phyloP scores from a whole-genome alignment of 2,113 vertebrate species.

The Isurus oxyrinchus region DNA sequence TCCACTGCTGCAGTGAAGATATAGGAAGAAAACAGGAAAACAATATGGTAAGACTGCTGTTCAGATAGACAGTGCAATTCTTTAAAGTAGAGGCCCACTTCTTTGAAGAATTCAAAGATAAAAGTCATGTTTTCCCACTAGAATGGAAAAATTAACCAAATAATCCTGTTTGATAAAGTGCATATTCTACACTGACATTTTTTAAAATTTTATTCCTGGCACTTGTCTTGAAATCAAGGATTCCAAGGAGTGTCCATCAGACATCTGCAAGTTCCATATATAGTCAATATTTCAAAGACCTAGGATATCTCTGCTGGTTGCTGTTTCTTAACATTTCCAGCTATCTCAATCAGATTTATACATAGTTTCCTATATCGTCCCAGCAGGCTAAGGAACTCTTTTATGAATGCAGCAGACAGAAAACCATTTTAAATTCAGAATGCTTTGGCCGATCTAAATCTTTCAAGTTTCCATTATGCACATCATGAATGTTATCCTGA shows the following conservation, averaged over 20 bases:
- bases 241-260: background rate
- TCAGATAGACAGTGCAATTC: background rate
- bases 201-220: background rate
- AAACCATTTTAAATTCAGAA: background rate
- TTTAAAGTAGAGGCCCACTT: background rate
- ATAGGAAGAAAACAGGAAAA: background rate
- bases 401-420: background rate
- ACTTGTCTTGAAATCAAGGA: background rate
- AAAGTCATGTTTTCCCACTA: background rate
- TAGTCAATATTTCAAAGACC: background rate
- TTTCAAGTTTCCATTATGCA: background rate
- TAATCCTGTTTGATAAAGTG: background rate
- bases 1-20: background rate
- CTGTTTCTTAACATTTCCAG: background rate
- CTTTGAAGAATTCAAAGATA: background rate
- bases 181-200: background rate
- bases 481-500: background rate
- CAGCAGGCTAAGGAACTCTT: background rate
- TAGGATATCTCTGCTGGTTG: background rate
- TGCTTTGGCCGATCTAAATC: background rate
- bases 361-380: background rate
- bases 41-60: background rate
- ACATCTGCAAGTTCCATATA: background rate
- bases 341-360: slow-evolving; percentile 6
- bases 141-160: background rate